A percentile compares a stretch with the other conserved stretches of the same genome.
These are phyloP conservation scores for Trichogramma dendrolimi DNA, from an alignment of 2,888 invertebrate species.

Conservation along the genomic window DNA sequence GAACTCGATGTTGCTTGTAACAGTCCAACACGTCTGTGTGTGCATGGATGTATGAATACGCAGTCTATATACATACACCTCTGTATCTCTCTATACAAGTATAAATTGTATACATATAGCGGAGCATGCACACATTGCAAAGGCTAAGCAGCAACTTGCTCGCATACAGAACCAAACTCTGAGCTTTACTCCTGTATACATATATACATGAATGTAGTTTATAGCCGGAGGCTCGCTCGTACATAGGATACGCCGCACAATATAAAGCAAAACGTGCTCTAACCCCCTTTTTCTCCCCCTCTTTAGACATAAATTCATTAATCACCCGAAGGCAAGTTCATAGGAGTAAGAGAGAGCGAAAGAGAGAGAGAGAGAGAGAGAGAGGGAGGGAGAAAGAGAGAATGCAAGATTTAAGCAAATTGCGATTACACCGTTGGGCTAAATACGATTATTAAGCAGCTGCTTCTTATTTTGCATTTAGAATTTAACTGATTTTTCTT, in stretches of 20 bases:
- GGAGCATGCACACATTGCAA: too few species aligned
- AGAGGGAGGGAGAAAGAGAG: conserved; percentile 27
- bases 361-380: conserved; percentile 24
- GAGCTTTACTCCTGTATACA: too few species aligned
- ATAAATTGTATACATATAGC: too few species aligned
- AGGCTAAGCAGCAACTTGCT: too few species aligned
- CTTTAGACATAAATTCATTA: conserved; percentile 43
- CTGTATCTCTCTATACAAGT: too few species aligned
- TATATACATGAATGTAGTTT: conserved; percentile 36
- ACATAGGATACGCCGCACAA: conserved; percentile 31
- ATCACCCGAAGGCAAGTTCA: conserved; percentile 38
- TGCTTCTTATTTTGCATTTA: conserved; percentile 38
- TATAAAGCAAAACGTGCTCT: conserved; percentile 41
- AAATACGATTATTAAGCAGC: conserved; percentile 46
- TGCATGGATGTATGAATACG: too few species aligned
- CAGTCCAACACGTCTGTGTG: too few species aligned
- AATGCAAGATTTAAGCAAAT: conserved; percentile 45
- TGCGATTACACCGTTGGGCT: conserved; percentile 45
- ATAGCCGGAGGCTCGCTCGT: conserved; percentile 39
- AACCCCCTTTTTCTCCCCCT: neutral
- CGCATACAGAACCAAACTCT: too few species aligned
- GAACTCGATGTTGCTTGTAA: too few species aligned
- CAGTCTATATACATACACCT: too few species aligned
- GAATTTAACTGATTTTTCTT: too few species aligned
- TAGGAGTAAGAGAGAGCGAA: conserved; percentile 23